These are phyloP conservation scores for Hydrophis major DNA, from an alignment of 2,797 vertebrate species.

Conservation along the genomic window DNA sequence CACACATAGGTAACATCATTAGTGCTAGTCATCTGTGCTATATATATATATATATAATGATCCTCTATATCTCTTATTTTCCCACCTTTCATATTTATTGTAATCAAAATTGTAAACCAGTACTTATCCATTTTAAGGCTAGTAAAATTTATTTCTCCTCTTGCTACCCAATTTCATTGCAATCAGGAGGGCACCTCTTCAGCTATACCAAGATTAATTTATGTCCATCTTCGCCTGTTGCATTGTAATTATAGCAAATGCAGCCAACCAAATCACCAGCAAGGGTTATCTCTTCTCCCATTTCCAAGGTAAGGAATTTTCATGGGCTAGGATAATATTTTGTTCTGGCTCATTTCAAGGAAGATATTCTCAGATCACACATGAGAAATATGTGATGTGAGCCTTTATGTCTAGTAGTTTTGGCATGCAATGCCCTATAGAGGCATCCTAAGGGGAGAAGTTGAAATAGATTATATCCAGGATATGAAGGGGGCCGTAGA, in stretches of 20 bases:
- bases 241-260: conserved; percentile 14
- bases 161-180: neutral
- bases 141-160: conserved; percentile 22
- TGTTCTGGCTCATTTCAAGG: neutral
- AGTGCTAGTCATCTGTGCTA: too few relatives aligned
- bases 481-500: too few relatives aligned
- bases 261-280: conserved; percentile 7
- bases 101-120: neutral
- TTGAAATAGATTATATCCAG: too few relatives aligned
- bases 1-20: too few relatives aligned
- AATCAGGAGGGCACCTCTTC: neutral
- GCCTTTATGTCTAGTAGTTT: too few relatives aligned
- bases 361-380: neutral
- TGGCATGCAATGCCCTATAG: too few relatives aligned
- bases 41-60: too few relatives aligned
- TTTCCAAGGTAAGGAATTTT: neutral
- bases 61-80: neutral
- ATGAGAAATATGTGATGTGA: neutral
- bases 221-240: neutral
- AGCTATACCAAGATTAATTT: neutral
- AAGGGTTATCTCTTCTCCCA: neutral
- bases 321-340: neutral
- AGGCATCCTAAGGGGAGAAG: too few relatives aligned
- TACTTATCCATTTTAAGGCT: neutral
- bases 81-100: neutral